Conservation (phyloP, 2,113 vertebrate species). For the Archilochus colubris region DNA sequence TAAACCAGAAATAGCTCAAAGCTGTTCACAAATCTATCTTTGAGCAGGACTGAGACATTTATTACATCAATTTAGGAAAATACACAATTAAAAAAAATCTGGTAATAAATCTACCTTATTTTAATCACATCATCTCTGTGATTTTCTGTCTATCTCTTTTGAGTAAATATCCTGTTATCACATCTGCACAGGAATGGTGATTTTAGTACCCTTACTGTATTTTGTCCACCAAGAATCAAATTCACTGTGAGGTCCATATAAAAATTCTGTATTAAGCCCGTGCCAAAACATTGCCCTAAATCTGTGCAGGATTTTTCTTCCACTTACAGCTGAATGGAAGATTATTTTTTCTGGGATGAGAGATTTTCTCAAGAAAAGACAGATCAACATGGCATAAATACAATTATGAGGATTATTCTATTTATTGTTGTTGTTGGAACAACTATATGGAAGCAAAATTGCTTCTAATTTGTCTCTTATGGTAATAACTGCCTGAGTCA, state of each 20-base stretch:
- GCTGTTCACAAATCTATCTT: not conserved
- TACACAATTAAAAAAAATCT: not conserved
- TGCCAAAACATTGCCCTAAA: not conserved
- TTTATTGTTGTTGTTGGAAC: not conserved
- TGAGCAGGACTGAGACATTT: not conserved
- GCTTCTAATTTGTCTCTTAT: not conserved
- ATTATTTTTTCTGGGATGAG: not conserved
- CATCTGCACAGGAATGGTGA: not conserved
- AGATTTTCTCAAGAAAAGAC: slow-evolving; percentile 8
- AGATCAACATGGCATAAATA: not conserved
- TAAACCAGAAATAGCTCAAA: not conserved
- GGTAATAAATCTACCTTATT: not conserved
- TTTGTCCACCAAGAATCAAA: not conserved
- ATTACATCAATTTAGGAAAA: not conserved
- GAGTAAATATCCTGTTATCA: not conserved
- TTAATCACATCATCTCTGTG: not conserved
- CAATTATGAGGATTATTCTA: not conserved
- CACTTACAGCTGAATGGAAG: slow-evolving; percentile 1
- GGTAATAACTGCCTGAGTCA: not conserved
- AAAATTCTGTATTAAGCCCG: not conserved
- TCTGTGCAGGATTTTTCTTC: not conserved
- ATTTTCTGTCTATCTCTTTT: not conserved
- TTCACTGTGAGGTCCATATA: not conserved
- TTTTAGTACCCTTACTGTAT: not conserved
- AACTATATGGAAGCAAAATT: not conserved